A percentile compares a stretch with the other conserved stretches of the same genome.
Evolutionary conservation across 2,888 invertebrate genomes (phyloP).

Genomic region (Hydrotaea cyrtoneurina): DNA sequence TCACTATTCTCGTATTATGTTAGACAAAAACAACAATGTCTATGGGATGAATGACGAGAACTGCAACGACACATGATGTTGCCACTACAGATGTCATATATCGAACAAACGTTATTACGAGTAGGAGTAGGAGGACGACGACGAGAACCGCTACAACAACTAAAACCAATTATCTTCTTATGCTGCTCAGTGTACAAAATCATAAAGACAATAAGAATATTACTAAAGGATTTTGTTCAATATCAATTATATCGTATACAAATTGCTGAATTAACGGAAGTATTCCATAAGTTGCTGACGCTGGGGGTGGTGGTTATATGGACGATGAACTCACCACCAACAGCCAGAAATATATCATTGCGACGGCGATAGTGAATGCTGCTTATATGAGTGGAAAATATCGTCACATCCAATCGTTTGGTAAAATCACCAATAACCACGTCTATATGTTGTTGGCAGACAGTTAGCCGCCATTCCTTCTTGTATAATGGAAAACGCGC

Average conservation of each 20-base stretch:
- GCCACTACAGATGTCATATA: constrained; percentile 52
- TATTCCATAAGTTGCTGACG: background rate
- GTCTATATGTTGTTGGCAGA: too few relatives aligned
- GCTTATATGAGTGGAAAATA: background rate
- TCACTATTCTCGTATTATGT: constrained; percentile 93
- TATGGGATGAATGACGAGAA: constrained; percentile 89
- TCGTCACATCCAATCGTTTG: too few relatives aligned
- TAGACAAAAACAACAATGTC: constrained; percentile 89
- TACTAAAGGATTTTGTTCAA: constrained; percentile 32
- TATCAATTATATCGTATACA: constrained; percentile 14
- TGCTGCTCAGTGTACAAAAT: constrained; percentile 63
- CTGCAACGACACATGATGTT: constrained; percentile 59
- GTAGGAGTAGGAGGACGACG: background rate
- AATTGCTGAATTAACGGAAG: constrained; percentile 16
- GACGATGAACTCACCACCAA: background rate
- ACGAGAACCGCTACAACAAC: constrained; percentile 15
- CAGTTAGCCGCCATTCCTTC: too few relatives aligned
- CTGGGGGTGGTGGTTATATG: background rate
- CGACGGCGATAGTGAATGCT: constrained; percentile 3
- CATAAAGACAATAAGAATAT: constrained; percentile 61
- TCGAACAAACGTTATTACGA: constrained; percentile 6
- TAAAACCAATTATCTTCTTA: constrained; percentile 47
- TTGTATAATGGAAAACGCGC: background rate
- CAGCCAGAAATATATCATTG: background rate
- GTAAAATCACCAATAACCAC: too few relatives aligned